Evolutionary conservation across 2,888 invertebrate genomes (phyloP), one percentile per base, ranked within the genome.

Genomic region (Actias luna): DNA sequence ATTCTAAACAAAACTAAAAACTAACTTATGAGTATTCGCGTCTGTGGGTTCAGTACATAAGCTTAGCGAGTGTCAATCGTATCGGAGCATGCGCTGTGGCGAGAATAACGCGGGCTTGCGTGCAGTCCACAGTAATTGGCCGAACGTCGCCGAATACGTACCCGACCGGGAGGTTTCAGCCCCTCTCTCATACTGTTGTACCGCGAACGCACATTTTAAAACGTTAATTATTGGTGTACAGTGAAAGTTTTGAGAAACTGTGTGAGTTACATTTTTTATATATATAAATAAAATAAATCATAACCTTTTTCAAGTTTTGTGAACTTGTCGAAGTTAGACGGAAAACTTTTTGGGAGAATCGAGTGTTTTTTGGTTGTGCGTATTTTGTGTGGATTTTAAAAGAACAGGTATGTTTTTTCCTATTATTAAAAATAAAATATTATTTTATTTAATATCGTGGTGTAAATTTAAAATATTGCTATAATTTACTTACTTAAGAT

Each of bases 121-220:
- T 81, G 80, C 77, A 71, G 78, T 77, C 80, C 75, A 84, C 78
- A 91, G 92, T 91, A 88, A 90, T 90, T 89, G 90, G 90, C 89
- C 86, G 84, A 67, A 72, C 80, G 82, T 78, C 81, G 84, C 74
- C 76, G 76, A 75, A 79, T 72, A 62, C 64, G 69, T 65, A 69
- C 73, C 71, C 72, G 71, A 72, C 61, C 27, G 62, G 18, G 60
- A 64, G 64, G 63, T 74, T 76, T 69, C 67, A 69, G 74, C 70
- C 16, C 33, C n/a, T 42, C 18, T 18, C 36, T 14, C 31, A 14
- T 12, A 16, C 22, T 31, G 22, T 27, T 69, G 61, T 42, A 14
- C 39, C 55, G 61, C 52, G 55, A 55, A 61, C 57, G 39, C 39
- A 36, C 36, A 36, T 29, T 39, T 61, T 57, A n/a, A 22, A 61